phyloP scores from a whole-genome alignment of 2,888 invertebrate species.

The Melipona bicolor region DNA sequence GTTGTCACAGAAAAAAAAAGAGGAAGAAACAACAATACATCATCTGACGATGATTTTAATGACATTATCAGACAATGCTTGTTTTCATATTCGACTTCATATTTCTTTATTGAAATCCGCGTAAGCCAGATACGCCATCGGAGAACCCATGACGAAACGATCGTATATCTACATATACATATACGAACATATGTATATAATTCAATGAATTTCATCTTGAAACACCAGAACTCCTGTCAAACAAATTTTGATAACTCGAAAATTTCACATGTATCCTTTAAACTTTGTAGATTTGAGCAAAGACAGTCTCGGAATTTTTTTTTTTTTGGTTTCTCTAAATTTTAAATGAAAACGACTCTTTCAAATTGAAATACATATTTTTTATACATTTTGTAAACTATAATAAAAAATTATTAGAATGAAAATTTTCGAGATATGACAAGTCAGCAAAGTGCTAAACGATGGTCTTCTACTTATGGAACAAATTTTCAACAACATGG shows the following conservation, averaged over 20 bases:
- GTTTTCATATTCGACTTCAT: not conserved
- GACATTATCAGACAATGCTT: not conserved
- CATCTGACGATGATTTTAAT: not conserved
- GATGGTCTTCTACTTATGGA: not conserved
- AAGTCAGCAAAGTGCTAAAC: no score
- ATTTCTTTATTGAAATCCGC: not conserved
- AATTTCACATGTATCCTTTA: not conserved
- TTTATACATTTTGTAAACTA: not conserved
- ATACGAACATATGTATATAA: conserved; percentile 18
- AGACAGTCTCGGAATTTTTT: not conserved
- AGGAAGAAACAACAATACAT: not conserved
- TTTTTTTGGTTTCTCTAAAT: not conserved
- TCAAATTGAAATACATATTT: not conserved
- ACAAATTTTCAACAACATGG: not conserved
- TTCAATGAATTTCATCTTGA: not conserved
- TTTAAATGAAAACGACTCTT: not conserved
- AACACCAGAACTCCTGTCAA: not conserved
- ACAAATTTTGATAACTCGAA: not conserved
- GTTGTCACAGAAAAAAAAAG: not conserved
- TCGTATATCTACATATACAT: conserved; percentile 40
- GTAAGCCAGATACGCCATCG: conserved; percentile 11
- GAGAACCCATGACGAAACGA: conserved; percentile 26
- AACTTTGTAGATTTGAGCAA: not conserved
- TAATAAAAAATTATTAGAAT: not conserved
- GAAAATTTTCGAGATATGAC: not conserved